A percentile compares a stretch with the other conserved stretches of the same genome.
Conservation (phyloP, 1,140 invertebrate species). For the Delia radicum region DNA sequence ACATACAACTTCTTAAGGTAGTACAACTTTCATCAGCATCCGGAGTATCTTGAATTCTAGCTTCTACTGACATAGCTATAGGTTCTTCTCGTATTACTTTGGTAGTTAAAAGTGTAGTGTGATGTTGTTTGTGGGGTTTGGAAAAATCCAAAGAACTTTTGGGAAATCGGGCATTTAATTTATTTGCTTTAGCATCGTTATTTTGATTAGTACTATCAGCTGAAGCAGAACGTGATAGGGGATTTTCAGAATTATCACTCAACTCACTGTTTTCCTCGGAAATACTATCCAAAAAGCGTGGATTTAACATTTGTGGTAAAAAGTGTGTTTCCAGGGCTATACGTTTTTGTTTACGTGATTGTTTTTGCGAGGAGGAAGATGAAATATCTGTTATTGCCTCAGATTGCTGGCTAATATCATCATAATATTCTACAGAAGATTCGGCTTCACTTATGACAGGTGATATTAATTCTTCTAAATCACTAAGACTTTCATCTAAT, state of each 20-base stretch:
- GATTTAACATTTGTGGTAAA: constrained; percentile 59
- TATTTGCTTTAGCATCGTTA: constrained; percentile 25
- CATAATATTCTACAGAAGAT: background rate
- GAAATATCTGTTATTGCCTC: constrained; percentile 42
- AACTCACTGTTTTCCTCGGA: constrained; percentile 63
- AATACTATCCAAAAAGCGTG: constrained; percentile 64
- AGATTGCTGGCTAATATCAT: constrained; percentile 2
- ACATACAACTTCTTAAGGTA: constrained; percentile 37
- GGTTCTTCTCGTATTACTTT: constrained; percentile 43
- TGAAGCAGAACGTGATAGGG: constrained; percentile 4
- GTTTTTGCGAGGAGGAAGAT: constrained; percentile 27
- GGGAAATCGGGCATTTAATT: constrained; percentile 43
- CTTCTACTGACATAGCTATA: constrained; percentile 40
- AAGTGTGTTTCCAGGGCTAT: constrained; percentile 60
- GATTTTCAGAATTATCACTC: constrained; percentile 39
- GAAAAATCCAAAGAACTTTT: constrained; percentile 48
- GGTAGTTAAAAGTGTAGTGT: constrained; percentile 17
- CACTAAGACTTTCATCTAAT: constrained; percentile 45
- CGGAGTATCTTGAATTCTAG: constrained; percentile 40
- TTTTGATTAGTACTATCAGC: constrained; percentile 15
- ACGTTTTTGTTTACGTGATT: constrained; percentile 57
- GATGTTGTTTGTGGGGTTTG: constrained; percentile 28
- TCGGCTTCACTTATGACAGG: constrained; percentile 44
- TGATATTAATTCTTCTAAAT: constrained; percentile 34
- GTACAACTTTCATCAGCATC: constrained; percentile 40